Percentiles rank a stretch among this genome's conserved stretches.
Conservation (phyloP, 2,797 vertebrate genomes). For the Micromesistius poutassou region DNA sequence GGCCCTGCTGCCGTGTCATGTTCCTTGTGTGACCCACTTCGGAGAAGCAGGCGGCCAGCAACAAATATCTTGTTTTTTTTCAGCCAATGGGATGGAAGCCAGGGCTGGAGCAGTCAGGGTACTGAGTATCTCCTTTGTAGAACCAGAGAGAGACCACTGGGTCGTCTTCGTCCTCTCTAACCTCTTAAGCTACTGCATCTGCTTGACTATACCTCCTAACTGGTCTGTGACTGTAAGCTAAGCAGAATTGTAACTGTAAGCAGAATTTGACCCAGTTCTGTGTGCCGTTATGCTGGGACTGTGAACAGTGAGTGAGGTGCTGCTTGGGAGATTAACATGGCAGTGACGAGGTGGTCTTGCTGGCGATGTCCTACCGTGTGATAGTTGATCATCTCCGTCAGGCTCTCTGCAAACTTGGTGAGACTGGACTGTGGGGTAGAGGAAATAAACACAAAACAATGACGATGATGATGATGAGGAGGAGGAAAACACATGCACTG, state of each 20-base stretch:
- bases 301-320: not conserved
- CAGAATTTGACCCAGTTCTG: too few relatives aligned
- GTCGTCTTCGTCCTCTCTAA: not conserved
- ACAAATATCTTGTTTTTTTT: not conserved
- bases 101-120: not conserved
- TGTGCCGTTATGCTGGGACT: not conserved
- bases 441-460: slow-evolving; percentile 24
- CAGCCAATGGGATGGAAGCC: not conserved
- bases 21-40: not conserved
- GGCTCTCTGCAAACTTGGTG: slow-evolving; percentile 91
- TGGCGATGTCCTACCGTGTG: slow-evolving; percentile 84
- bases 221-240: too few relatives aligned
- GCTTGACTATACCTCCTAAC: not conserved
- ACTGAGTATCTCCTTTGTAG: not conserved
- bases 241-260: too few relatives aligned
- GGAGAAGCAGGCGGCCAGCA: not conserved
- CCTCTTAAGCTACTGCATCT: not conserved
- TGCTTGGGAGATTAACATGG: not conserved
- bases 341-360: not conserved
- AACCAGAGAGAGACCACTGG: too few relatives aligned
- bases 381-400: slow-evolving; percentile 98
- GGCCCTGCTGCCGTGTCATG: not conserved
- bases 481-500: too few relatives aligned
- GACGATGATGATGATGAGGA: not conserved
- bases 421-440: slow-evolving; percentile 81